These are phyloP conservation scores for Scaptomyza reducta DNA, from an alignment of 2,888 invertebrate species.

Conservation along the genomic window DNA sequence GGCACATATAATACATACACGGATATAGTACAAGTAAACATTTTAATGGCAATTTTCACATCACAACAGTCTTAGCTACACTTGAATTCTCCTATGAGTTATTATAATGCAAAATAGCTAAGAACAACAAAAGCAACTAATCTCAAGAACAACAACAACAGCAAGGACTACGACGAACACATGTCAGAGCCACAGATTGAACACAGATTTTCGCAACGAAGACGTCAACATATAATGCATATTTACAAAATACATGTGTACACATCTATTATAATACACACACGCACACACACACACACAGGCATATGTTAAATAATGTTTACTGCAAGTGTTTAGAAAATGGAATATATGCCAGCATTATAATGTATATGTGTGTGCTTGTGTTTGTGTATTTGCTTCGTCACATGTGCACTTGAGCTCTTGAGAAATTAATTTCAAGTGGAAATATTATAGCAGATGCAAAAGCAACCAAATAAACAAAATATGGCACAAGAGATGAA, in stretches of 20 bases:
- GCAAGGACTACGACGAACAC: constrained; percentile 52
- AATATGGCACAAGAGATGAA: constrained; percentile 33
- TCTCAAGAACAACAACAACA: constrained; percentile 39
- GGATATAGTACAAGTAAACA: constrained; percentile 49
- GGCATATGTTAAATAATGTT: constrained; percentile 54
- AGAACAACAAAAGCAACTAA: constrained; percentile 49
- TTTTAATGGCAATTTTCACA: constrained; percentile 64
- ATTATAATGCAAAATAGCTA: constrained; percentile 64
- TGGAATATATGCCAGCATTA: constrained; percentile 54
- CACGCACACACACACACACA: constrained; percentile 26
- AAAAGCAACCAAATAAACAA: constrained; percentile 65
- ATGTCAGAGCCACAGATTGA: constrained; percentile 77
- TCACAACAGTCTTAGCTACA: constrained; percentile 40
- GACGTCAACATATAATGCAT: constrained; percentile 60
- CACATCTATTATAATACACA: constrained; percentile 6
- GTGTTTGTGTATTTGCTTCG: constrained; percentile 40
- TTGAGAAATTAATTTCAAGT: constrained; percentile 80
- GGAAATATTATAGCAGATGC: constrained; percentile 72
- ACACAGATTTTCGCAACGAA: constrained; percentile 71
- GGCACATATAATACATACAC: too few relatives aligned
- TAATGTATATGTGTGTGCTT: constrained; percentile 21
- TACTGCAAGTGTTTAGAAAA: constrained; percentile 73
- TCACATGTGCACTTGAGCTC: constrained; percentile 80
- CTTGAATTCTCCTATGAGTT: constrained; percentile 64
- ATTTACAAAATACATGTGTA: constrained; percentile 59